Percentiles rank a stretch among this genome's conserved stretches.
phyloP scores from a whole-genome alignment of 2,888 invertebrate species.

The Drosophila niveifrons region DNA sequence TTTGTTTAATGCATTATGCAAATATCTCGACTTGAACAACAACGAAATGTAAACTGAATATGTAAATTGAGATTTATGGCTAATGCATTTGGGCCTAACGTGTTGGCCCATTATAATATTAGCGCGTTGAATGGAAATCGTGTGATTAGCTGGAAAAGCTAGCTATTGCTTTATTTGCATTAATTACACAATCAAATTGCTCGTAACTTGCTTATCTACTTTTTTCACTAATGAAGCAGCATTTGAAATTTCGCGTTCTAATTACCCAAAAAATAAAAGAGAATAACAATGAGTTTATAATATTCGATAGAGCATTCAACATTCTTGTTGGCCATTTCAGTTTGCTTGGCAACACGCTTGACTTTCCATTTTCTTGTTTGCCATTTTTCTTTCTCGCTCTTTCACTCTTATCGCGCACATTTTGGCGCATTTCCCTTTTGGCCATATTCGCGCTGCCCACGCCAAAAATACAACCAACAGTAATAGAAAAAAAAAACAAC shows the following conservation, averaged over 20 bases:
- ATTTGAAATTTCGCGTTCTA: too few relatives aligned
- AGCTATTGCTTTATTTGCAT: background rate
- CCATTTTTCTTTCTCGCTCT: constrained; percentile 4
- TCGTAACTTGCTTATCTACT: background rate
- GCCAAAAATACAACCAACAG: background rate
- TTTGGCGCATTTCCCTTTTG: constrained; percentile 35
- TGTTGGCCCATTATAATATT: constrained; percentile 19
- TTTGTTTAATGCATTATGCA: constrained; percentile 19
- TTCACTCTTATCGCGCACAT: constrained; percentile 7
- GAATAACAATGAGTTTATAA: too few relatives aligned
- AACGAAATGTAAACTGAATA: constrained; percentile 22
- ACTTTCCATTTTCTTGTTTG: constrained; percentile 10
- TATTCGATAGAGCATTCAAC: constrained; percentile 19
- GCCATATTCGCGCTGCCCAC: constrained; percentile 25
- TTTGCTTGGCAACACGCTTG: background rate
- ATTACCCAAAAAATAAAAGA: too few relatives aligned
- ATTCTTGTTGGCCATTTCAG: constrained; percentile 12
- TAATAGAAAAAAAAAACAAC: too few relatives aligned
- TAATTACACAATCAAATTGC: constrained; percentile 7
- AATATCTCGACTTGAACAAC: background rate
- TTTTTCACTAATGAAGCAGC: background rate
- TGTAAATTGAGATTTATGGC: constrained; percentile 12
- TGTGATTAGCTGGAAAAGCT: constrained; percentile 24
- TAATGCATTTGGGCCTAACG: constrained; percentile 3
- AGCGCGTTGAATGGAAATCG: constrained; percentile 28